Evolutionary conservation across 2,113 vertebrate species (phyloP).

Genomic region (Laticauda laticaudata): DNA sequence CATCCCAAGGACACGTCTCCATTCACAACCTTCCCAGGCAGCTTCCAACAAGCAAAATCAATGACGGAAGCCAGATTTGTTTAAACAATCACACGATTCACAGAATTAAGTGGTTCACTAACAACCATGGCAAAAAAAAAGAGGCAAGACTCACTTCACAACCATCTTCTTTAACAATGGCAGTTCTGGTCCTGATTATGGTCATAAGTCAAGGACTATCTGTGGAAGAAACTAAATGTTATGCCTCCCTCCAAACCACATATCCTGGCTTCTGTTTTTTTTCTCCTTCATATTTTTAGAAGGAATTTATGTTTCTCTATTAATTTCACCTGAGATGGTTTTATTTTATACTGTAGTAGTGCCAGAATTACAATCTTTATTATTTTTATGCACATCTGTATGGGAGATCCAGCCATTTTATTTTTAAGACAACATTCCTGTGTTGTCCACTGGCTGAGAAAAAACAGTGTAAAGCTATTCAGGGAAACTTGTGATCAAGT

Average conservation of each 20-base stretch:
- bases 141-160: not conserved
- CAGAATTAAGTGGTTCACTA: not conserved
- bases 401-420: not conserved
- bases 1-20: not conserved
- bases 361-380: not conserved
- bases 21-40: not conserved
- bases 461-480: not conserved
- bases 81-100: not conserved
- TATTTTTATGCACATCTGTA: not conserved
- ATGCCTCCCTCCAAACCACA: not conserved
- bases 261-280: not conserved
- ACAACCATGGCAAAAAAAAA: not conserved
- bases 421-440: not conserved
- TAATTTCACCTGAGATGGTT: not conserved
- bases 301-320: not conserved
- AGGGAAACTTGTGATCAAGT: not conserved
- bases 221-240: not conserved
- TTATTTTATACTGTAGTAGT: accelerated
- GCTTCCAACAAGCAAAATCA: not conserved
- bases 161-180: not conserved
- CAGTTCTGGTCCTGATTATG: not conserved
- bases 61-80: not conserved
- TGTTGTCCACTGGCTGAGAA: not conserved
- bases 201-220: not conserved
- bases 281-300: not conserved